Evolutionary conservation across 2,113 vertebrate genomes (phyloP).

Genomic region (Gadus macrocephalus): DNA sequence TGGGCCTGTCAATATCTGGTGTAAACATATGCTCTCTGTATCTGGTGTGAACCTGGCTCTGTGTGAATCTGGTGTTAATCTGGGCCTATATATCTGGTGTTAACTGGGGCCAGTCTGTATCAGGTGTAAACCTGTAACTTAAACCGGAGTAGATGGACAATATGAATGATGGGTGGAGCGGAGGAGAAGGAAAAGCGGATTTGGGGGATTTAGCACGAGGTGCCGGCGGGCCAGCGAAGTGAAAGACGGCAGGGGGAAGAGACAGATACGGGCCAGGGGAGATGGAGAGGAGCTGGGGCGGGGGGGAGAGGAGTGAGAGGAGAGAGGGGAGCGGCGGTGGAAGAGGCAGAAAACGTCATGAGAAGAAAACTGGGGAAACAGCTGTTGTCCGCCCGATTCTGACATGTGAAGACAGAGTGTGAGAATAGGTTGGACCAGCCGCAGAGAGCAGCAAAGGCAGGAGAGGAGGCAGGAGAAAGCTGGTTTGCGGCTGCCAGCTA

Average conservation of each 20-base stretch:
- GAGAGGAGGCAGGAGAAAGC: conserved; percentile 19
- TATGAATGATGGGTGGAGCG: not conserved
- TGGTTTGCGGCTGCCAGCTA: conserved; percentile 16
- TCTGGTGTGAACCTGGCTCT: too few relatives aligned
- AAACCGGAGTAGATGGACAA: too few relatives aligned
- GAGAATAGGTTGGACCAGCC: conserved; percentile 32
- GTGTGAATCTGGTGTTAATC: too few relatives aligned
- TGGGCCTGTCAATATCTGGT: too few relatives aligned
- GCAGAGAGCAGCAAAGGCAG: conserved; percentile 20
- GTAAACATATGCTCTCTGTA: too few relatives aligned
- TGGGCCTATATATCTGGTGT: too few relatives aligned
- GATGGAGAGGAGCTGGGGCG: conserved; percentile 27
- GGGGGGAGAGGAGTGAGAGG: conserved; percentile 28
- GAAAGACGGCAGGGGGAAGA: conserved; percentile 28
- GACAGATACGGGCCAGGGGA: conserved; percentile 38
- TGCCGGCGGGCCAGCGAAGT: conserved; percentile 14
- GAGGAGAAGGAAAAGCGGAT: conserved; percentile 13
- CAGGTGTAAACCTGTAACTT: too few relatives aligned
- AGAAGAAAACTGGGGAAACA: conserved; percentile 40
- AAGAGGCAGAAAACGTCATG: not conserved
- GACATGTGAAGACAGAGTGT: conserved; percentile 40
- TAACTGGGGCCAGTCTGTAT: too few relatives aligned
- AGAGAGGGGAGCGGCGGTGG: too few relatives aligned
- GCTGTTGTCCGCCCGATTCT: conserved; percentile 42
- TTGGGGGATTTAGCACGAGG: conserved; percentile 25